A percentile compares a stretch with the other conserved stretches of the same genome.
Conservation (phyloP, 2,888 invertebrate genomes). For the Cinara cedri region DNA sequence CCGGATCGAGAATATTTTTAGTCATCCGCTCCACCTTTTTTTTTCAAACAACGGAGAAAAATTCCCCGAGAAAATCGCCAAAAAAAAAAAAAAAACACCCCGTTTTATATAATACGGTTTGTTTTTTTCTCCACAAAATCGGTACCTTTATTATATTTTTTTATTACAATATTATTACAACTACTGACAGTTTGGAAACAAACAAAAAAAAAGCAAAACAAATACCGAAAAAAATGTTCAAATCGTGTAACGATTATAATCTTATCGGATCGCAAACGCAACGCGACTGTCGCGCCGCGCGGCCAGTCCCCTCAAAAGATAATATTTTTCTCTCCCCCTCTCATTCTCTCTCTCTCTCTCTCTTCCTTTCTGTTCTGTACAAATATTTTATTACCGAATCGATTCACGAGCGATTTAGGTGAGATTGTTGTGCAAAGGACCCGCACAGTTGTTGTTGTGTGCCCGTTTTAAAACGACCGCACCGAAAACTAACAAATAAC, state of each 20-base stretch:
- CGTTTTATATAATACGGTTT: too few relatives aligned
- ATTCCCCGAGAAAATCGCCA: too few relatives aligned
- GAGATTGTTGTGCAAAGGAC: conserved; percentile 6
- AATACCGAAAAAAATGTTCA: background rate
- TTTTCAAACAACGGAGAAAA: too few relatives aligned
- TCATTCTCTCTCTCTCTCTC: too few relatives aligned
- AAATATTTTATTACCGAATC: background rate
- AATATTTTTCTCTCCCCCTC: background rate
- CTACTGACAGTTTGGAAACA: background rate
- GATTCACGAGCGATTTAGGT: conserved; percentile 18
- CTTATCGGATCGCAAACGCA: conserved; percentile 30
- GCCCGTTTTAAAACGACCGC: conserved; percentile 32
- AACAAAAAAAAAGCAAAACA: background rate
- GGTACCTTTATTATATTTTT: background rate
- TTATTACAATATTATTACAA: too few relatives aligned
- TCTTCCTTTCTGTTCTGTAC: background rate
- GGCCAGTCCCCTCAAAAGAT: background rate
- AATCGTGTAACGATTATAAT: conserved; percentile 10
- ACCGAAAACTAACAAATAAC: conserved; percentile 38
- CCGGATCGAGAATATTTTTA: background rate
- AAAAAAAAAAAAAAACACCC: background rate
- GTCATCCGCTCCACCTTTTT: too few relatives aligned
- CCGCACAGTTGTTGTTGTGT: conserved; percentile 6
- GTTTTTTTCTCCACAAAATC: background rate
- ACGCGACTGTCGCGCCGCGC: too few relatives aligned